Evolutionary conservation across 2,888 invertebrate species (phyloP), one percentile per base, ranked within the genome.

Genomic region (Pristionchus exspectatus): DNA sequence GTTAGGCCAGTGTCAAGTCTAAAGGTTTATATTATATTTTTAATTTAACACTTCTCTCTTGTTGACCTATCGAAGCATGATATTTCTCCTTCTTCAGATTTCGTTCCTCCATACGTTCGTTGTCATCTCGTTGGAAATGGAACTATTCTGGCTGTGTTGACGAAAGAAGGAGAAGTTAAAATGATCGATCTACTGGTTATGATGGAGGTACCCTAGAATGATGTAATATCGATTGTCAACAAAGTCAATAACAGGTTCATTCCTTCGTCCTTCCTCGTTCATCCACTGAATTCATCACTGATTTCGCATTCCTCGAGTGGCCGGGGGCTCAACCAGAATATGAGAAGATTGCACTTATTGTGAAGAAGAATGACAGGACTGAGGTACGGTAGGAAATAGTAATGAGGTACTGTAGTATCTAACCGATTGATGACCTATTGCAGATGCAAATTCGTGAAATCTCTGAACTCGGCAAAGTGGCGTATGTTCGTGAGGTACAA

Each of bases 291-390:
- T 44, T 24, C 3, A 63, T 85, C 33, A 56, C 38, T 59, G 85
- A 85, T 33, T 85, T 85, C 27, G 63, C 63, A 12, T 85, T 85
- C 21, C 30, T 85, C 38, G 85, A 85, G 18, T 83, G 83, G 83
- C 83, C 83, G 16, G 83, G 54, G 24, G 54, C 50, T 24, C 9
- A 30, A 3, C 10, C 83, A n/a, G 54, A 44, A 24, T 83, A 83
- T n/a, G 59, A 44, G 21, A 56, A 59, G 63, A 63, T 85, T 18
- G 85, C 85, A 14, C 33, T 85, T 24, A 59, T 85, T 12, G 33
- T 85, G 3, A 24, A 85, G 85, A 85, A 85, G 63, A 38, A n/a
- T 7, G 63, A 30, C 21, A 21, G 10, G 9, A 33, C 59, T 18
- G 85, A 85, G 85, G 85, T 85, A 85, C 44, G 44, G n/a, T 50